phyloP scores from a whole-genome alignment of 1,140 invertebrate genomes.

The Amphibalanus amphitrite region DNA sequence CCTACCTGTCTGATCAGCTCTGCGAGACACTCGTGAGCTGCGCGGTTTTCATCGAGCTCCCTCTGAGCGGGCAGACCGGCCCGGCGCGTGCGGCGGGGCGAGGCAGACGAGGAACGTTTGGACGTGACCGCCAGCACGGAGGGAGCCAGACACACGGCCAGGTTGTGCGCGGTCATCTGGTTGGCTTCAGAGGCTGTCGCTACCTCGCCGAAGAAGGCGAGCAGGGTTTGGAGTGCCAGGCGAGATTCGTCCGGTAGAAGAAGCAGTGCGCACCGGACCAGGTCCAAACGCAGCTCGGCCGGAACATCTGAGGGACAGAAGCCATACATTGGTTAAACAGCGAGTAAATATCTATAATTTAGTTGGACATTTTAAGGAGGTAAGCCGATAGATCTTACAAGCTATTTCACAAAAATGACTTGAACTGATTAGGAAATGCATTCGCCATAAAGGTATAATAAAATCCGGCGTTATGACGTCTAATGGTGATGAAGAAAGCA shows the following conservation, averaged over 20 bases:
- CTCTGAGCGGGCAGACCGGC: not conserved
- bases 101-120: conserved; percentile 24
- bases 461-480: too few relatives aligned
- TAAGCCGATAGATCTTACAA: too few relatives aligned
- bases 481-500: too few relatives aligned
- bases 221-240: conserved; percentile 66
- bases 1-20: conserved; percentile 51
- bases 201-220: conserved; percentile 71
- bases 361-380: too few relatives aligned
- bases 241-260: conserved; percentile 82
- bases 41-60: conserved; percentile 52
- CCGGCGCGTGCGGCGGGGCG: conserved; percentile 22
- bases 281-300: conserved; percentile 55
- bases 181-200: conserved; percentile 55
- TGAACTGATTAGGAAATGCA: too few relatives aligned
- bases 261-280: conserved; percentile 67
- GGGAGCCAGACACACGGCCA: conserved; percentile 84
- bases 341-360: too few relatives aligned
- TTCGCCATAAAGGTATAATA: too few relatives aligned
- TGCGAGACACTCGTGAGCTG: conserved; percentile 75
- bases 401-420: too few relatives aligned
- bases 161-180: conserved; percentile 88
- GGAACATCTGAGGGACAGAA: conserved; percentile 55
- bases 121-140: conserved; percentile 54
- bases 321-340: too few relatives aligned